Evolutionary conservation across 2,797 vertebrate genomes (phyloP), one percentile per base, ranked within the genome.

Genomic region (Pangasius macronema): DNA sequence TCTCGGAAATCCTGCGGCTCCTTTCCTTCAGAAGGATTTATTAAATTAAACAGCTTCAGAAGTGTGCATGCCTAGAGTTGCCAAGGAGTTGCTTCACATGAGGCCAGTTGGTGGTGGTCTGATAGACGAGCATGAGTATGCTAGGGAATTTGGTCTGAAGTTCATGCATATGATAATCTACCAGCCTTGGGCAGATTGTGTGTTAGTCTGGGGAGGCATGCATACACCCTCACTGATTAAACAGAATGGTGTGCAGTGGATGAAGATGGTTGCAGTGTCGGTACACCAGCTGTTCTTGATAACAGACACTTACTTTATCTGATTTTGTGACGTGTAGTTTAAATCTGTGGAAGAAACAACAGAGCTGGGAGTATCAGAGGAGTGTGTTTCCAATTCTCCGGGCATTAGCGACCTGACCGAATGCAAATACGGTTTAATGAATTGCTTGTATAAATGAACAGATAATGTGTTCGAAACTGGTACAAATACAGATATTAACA

Each of bases 141-240:
- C 65, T 68, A 11, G 57, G 30, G 46, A 39, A 68, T 68, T 53
- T 68, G 46, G 49, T 68, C 33, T 53, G 13, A 68, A n/a, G 49
- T 80, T 86, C 75, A 80, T 67, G 30, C 46, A 85, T 85, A 67
- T 53, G 75, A 67, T 79, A 68, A 55, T 77, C 22, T 39, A 80
- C 33, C 61, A 68, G 73, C 72, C 42, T 53, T 51, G 73, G 59
- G 84, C 57, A 85, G 61, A 55, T 68, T 65, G 75, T 55, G 61
- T n/a, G 22, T 67, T 30, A n/a, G 46, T 39, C 46, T 86, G 73
- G 59, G 20, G 61, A 80, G 51, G 22, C 49, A 36, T 14, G 70
- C 33, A 79, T 65, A 70, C 24, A 55, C n/a, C 63, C 68, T n/a
- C 33, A 18, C 46, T 80, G 61, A 67, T 36, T 36, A 30, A 86